Conservation (phyloP, 2,797 vertebrate genomes). For the Sylvilagus floridanus region DNA sequence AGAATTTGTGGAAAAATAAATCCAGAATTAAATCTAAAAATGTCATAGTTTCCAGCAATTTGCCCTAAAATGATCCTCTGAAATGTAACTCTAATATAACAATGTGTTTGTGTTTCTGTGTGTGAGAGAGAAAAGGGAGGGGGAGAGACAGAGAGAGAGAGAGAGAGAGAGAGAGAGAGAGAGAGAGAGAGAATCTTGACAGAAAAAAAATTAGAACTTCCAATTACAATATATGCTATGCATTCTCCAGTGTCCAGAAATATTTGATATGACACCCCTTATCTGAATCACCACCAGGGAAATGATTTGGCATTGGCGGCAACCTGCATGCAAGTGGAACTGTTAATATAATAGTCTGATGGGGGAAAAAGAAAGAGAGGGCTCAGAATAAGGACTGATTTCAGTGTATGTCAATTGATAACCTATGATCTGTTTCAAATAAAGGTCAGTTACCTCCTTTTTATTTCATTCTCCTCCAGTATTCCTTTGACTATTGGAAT, state of each 20-base stretch:
- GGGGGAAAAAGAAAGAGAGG: not conserved
- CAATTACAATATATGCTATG: not conserved
- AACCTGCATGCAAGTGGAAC: not conserved
- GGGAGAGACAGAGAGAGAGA: not conserved
- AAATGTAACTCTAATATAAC: not conserved
- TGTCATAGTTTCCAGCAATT: not conserved
- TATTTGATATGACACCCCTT: not conserved
- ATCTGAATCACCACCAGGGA: not conserved
- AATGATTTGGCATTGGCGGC: not conserved
- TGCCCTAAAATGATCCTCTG: not conserved
- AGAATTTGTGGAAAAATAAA: not conserved
- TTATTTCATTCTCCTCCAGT: constrained; percentile 51
- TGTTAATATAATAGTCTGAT: not conserved
- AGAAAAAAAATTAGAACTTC: not conserved
- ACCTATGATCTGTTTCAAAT: constrained; percentile 38
- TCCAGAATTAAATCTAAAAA: not conserved
- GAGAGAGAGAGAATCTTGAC: not conserved
- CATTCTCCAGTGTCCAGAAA: not conserved
- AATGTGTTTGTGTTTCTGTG: too few species aligned
- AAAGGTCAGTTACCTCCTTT: constrained; percentile 17
- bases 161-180: not conserved
- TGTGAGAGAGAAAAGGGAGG: not conserved
- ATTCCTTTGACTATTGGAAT: constrained; percentile 57
- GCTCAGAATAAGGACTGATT: constrained; percentile 27
- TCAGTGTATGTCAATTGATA: constrained; percentile 2